Conservation (phyloP, 2,797 vertebrate genomes). For the Aulostomus chinensis region DNA sequence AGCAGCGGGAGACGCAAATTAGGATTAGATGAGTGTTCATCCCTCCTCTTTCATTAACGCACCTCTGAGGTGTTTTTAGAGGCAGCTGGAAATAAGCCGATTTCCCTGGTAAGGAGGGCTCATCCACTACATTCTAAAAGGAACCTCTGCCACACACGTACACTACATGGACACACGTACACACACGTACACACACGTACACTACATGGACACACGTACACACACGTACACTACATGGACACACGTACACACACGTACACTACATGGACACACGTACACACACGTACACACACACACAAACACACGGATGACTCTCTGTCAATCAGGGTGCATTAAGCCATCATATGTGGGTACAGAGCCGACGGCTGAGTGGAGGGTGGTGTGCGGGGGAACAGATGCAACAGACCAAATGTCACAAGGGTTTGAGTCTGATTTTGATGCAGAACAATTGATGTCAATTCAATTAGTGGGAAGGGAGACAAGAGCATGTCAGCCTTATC, state of each 20-base stretch:
- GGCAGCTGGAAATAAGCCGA: slow-evolving; percentile 69
- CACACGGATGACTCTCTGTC: slow-evolving; percentile 27
- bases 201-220: too few relatives aligned
- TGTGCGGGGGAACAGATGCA: background rate
- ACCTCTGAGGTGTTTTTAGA: slow-evolving; percentile 72
- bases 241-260: too few relatives aligned
- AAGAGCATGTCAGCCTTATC: slow-evolving; percentile 59
- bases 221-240: too few relatives aligned
- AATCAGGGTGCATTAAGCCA: slow-evolving; percentile 35
- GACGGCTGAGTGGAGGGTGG: slow-evolving; percentile 2
- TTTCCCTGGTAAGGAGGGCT: slow-evolving; percentile 63
- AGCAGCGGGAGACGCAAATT: slow-evolving; percentile 57
- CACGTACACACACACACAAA: slow-evolving; percentile 2
- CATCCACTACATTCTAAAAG: slow-evolving; percentile 61
- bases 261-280: background rate
- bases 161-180: too few relatives aligned
- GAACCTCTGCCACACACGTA: slow-evolving; percentile 11
- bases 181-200: too few relatives aligned
- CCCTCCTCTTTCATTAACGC: slow-evolving; percentile 63
- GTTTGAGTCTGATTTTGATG: slow-evolving; percentile 45
- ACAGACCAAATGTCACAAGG: slow-evolving; percentile 35
- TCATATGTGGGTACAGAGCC: slow-evolving; percentile 10
- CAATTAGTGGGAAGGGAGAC: slow-evolving; percentile 60
- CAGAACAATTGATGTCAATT: slow-evolving; percentile 58
- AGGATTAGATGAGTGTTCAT: slow-evolving; percentile 69